Evolutionary conservation across 2,113 vertebrate genomes (phyloP), one percentile per base, ranked within the genome.

Genomic region (Euleptes europaea): DNA sequence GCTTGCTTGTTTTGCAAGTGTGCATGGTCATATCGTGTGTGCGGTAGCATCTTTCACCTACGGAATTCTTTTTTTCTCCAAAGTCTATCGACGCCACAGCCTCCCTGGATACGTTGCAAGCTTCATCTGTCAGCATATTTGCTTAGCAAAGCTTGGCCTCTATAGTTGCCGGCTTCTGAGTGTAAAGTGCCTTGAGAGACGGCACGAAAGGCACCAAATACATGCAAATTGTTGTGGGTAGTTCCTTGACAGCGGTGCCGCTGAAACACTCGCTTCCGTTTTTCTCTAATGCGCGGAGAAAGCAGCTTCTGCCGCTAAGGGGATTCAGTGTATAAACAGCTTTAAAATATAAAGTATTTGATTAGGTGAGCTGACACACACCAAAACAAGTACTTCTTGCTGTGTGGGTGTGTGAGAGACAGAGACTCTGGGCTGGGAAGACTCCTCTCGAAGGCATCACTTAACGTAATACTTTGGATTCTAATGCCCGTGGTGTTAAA

Each of bases 111-210:
- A 88, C 90, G 93, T 28, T 66, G 78, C 74, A 86, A 90, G 84
- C 78, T 7, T 69, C 81, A 79, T 84, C 84, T 0, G 1, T 88
- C 90, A 92, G 90, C 89, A 63, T 95, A 91, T 93, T 95, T 94
- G 86, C 92, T 95, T 80, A 93, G 90, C 82, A 93, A 94, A 94
- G 82, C 83, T 84, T 23, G 78, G 87, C 44, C 82, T 92, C 88
- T 93, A 91, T 73, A 87, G 93, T 91, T 89, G 85, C 88, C 80
- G 83, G 88, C 82, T 91, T 92, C 85, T 88, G 91, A 93, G 89
- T 87, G 83, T 85, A 72, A 44, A 91, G 86, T 47, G 90, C 86
- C 91, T 92, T 73, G 84, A 94, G 91, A 91, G 80, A 84, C 73
- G 6, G 57, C 35, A 90, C 77, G 86, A 93, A 94, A 94, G 90